Percentiles rank a stretch among this genome's conserved stretches.
These are phyloP conservation scores for Megalops atlanticus DNA, from an alignment of 2,113 vertebrate genomes.

Conservation along the genomic window DNA sequence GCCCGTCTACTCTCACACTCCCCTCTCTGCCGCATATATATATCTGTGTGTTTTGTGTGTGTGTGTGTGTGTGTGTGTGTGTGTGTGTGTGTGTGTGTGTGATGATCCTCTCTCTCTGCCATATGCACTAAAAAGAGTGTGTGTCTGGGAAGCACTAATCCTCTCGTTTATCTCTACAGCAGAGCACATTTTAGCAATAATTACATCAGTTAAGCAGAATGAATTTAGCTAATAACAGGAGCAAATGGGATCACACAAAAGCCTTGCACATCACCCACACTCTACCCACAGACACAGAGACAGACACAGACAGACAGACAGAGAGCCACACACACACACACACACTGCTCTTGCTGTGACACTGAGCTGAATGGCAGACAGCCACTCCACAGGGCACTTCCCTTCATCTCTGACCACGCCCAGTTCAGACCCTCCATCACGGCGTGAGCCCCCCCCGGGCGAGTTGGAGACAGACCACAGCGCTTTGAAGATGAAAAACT, in stretches of 20 bases:
- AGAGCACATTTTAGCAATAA: neutral
- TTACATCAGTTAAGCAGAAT: no score
- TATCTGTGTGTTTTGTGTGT: neutral
- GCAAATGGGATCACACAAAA: no score
- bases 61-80: neutral
- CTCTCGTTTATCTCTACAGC: neutral
- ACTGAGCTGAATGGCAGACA: neutral
- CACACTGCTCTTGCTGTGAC: neutral
- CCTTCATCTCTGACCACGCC: neutral
- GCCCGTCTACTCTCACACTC: neutral
- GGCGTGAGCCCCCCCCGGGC: neutral
- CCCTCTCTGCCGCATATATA: neutral
- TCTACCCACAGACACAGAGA: neutral
- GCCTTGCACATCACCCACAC: neutral
- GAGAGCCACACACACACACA: neutral
- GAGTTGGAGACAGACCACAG: neutral
- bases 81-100: neutral
- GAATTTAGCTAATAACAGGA: no score
- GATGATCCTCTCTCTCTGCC: neutral
- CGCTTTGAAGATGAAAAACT: neutral
- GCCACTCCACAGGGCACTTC: neutral
- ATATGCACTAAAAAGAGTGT: neutral
- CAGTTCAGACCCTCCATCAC: neutral
- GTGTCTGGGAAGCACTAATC: neutral
- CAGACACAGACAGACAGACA: neutral